These are phyloP conservation scores for Drosophila maculinotata DNA, from an alignment of 2,888 invertebrate genomes.

Conservation along the genomic window DNA sequence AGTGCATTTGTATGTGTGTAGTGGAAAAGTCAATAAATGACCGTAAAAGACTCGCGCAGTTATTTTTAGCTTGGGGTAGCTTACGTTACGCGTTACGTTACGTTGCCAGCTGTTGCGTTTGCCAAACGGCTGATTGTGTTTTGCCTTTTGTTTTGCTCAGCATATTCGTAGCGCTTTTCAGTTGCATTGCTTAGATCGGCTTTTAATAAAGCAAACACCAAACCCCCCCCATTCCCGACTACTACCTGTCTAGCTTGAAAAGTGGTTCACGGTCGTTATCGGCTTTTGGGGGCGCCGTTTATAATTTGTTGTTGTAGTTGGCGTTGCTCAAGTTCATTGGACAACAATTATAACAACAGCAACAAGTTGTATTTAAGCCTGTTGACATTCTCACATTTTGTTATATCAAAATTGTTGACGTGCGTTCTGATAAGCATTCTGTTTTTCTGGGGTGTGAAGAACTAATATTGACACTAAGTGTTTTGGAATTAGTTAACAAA, in stretches of 20 bases:
- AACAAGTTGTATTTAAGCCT: constrained; percentile 54
- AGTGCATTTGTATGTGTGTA: not conserved
- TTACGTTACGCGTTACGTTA: constrained; percentile 49
- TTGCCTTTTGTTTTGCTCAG: constrained; percentile 66
- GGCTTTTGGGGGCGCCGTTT: constrained; percentile 13
- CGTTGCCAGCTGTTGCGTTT: constrained; percentile 42
- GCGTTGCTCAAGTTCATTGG: constrained; percentile 72
- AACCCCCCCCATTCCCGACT: constrained; percentile 19
- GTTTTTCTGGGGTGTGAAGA: constrained; percentile 54
- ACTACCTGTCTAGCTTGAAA: constrained; percentile 10
- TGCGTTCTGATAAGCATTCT: constrained; percentile 45
- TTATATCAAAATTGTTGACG: constrained; percentile 31
- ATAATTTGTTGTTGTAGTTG: constrained; percentile 27
- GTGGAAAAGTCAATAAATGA: constrained; percentile 73
- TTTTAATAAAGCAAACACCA: constrained; percentile 3
- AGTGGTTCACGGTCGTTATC: constrained; percentile 54
- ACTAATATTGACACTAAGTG: constrained; percentile 60
- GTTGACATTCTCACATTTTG: constrained; percentile 61
- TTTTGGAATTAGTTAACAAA: constrained; percentile 31
- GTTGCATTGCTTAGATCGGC: constrained; percentile 10
- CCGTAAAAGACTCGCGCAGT: constrained; percentile 76
- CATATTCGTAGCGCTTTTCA: constrained; percentile 50
- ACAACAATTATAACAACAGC: constrained; percentile 32
- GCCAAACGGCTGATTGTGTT: constrained; percentile 59
- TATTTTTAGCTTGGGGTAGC: constrained; percentile 78